Conservation (phyloP, 2,797 vertebrate genomes). For the Scolopax bukidnonensis region DNA sequence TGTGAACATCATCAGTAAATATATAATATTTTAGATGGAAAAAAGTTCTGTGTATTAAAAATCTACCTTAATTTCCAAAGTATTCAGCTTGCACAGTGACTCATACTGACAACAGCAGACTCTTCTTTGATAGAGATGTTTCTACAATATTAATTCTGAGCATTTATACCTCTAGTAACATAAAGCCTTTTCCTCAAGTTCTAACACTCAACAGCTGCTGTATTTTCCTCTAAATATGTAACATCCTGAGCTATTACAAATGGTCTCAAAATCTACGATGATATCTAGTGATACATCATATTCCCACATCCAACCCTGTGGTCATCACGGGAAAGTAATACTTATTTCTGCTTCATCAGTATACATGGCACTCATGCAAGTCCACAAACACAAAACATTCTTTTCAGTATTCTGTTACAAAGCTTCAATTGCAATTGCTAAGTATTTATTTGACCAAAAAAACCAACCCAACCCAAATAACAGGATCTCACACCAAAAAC, state of each 20-base stretch:
- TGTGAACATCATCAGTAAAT: not conserved
- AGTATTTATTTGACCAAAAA: not conserved
- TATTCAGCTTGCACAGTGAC: not conserved
- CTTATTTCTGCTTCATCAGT: not conserved
- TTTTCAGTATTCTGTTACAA: not conserved
- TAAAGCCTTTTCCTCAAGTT: not conserved
- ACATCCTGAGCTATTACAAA: not conserved
- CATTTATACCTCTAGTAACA: not conserved
- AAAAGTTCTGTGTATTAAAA: not conserved
- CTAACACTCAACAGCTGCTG: not conserved
- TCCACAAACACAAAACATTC: not conserved
- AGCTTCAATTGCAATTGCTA: not conserved
- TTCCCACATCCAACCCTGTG: fast-evolving
- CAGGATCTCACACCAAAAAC: not conserved
- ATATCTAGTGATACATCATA: not conserved
- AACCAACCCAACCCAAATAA: not conserved
- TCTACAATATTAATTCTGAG: not conserved
- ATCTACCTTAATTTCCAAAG: not conserved
- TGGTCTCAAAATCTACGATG: not conserved
- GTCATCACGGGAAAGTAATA: not conserved
- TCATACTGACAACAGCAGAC: not conserved
- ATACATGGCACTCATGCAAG: not conserved
- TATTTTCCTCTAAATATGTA: not conserved
- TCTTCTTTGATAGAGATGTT: not conserved
- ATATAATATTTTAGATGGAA: not conserved